Base-by-base conservation (phyloP, 1,140 invertebrate genomes). In the Teleogryllus occipitalis region DNA sequence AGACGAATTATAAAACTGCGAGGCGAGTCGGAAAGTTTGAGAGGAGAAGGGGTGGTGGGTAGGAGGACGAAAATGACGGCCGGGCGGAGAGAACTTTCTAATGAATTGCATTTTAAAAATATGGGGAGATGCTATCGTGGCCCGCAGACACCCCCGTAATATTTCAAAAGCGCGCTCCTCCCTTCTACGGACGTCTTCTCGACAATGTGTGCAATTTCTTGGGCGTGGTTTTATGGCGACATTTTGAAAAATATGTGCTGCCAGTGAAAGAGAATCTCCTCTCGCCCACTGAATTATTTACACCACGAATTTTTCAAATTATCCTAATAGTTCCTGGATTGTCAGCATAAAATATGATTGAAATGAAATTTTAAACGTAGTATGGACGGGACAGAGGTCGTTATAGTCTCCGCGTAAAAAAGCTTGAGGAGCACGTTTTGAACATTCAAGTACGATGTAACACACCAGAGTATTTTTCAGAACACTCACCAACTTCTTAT, bases 1-100 rank as follows among this genome's bases (percentile, higher is more conserved):
- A 65, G 54, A 65, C 54, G 54, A 65, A 65, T 65, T 65, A 65
- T 65, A 65, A 65, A 65, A 65, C 54, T 65, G 54, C 54, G 54
- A 65, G 54, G 18, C 10, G 54, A 65, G 54, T 65, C 54, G 10
- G 54, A 65, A 65, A 65, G 54, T 65, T 65, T 18, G 54, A 65
- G 54, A 65, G 54, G 18, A 65, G 54, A 65, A 65, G 54, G 54
- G 54, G 2, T 39, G 27, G 27, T 39, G 27, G 54, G 54, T 65
- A 65, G 18, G 10, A 65, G 54, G 54, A 65, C 18, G 54, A 65
- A 65, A 65, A 65, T 65, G 54, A 65, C 54, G 54, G 10, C 54
- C 10, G 54, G 54, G 54, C 18, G 54, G 7, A 65, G 54, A 65
- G 54, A 65, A 65, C 54, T 65, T 65, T 65, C 54, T 65, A 65